These are phyloP conservation scores for Drosophila santomea DNA, from an alignment of 1,140 invertebrate genomes.

Conservation along the genomic window DNA sequence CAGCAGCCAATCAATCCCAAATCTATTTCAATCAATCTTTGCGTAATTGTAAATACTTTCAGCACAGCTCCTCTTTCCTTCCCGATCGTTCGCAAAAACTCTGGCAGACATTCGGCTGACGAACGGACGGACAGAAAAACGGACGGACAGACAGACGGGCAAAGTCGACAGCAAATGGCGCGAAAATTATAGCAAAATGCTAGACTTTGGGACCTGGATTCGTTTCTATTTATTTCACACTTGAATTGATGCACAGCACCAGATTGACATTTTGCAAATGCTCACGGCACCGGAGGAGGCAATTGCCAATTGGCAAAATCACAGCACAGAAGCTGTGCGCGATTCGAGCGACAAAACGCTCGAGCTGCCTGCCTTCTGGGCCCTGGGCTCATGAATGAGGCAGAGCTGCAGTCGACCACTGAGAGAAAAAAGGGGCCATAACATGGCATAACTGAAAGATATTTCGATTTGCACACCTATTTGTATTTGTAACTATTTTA, in stretches of 20 bases:
- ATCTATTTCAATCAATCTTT: slow-evolving; percentile 83
- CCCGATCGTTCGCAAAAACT: neutral
- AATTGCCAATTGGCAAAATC: slow-evolving; percentile 52
- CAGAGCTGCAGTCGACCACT: slow-evolving; percentile 42
- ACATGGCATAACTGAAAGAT: neutral
- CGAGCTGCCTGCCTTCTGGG: slow-evolving; percentile 26
- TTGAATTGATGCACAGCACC: slow-evolving; percentile 81
- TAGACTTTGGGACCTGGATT: slow-evolving; percentile 70
- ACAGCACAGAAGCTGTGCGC: slow-evolving; percentile 52
- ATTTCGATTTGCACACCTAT: too few species aligned
- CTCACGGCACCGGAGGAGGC: slow-evolving; percentile 59
- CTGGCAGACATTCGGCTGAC: slow-evolving; percentile 25
- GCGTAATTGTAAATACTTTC: slow-evolving; percentile 83
- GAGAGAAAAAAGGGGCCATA: neutral
- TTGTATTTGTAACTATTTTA: too few species aligned
- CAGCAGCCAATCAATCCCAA: slow-evolving; percentile 79
- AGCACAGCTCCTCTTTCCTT: slow-evolving; percentile 61
- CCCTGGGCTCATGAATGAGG: slow-evolving; percentile 47
- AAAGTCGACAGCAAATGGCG: slow-evolving; percentile 69
- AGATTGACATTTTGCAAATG: slow-evolving; percentile 84
- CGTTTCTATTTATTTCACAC: slow-evolving; percentile 84
- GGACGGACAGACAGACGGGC: slow-evolving; percentile 2
- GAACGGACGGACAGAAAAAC: slow-evolving; percentile 10
- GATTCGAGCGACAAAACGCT: slow-evolving; percentile 30
- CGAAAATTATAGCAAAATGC: slow-evolving; percentile 82